Conservation (phyloP, 2,888 invertebrate species). For the Podotricha telesiphe region DNA sequence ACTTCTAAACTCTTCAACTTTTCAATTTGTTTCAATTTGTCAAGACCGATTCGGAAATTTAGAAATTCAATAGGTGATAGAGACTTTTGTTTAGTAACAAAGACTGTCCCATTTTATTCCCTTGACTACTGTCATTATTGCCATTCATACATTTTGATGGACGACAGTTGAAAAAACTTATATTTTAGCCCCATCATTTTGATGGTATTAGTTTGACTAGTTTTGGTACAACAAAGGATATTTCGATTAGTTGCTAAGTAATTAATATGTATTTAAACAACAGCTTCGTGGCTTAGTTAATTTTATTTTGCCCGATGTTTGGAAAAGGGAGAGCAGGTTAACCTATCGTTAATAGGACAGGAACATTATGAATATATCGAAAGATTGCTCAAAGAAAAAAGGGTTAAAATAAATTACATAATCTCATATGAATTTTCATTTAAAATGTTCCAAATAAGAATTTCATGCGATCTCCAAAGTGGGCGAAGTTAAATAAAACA, state of each 20-base stretch:
- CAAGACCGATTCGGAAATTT: slow-evolving; percentile 68
- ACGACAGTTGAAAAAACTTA: slow-evolving; percentile 38
- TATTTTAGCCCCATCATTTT: slow-evolving; percentile 29
- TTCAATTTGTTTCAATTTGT: slow-evolving; percentile 77
- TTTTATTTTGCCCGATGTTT: too few species aligned
- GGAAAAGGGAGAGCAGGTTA: too few species aligned
- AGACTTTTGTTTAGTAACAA: slow-evolving; percentile 60
- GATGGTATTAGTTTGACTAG: slow-evolving; percentile 28
- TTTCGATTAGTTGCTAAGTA: neutral
- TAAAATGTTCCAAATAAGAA: slow-evolving; percentile 30
- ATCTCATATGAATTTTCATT: slow-evolving; percentile 9
- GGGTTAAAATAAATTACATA: neutral
- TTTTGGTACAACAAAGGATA: neutral
- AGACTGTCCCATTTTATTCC: slow-evolving; percentile 59
- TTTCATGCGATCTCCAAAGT: slow-evolving; percentile 40
- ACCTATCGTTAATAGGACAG: too few species aligned
- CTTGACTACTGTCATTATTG: slow-evolving; percentile 51
- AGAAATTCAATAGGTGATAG: slow-evolving; percentile 59
- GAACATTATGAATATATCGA: too few species aligned
- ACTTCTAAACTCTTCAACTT: slow-evolving; percentile 68
- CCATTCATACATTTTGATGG: slow-evolving; percentile 42
- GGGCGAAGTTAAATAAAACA: slow-evolving; percentile 45
- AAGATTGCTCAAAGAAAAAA: neutral
- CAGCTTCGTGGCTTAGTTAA: too few species aligned
- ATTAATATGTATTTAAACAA: too few species aligned